These are phyloP conservation scores for Eupleurogrammus muticus DNA, from an alignment of 2,797 vertebrate species.

Conservation along the genomic window DNA sequence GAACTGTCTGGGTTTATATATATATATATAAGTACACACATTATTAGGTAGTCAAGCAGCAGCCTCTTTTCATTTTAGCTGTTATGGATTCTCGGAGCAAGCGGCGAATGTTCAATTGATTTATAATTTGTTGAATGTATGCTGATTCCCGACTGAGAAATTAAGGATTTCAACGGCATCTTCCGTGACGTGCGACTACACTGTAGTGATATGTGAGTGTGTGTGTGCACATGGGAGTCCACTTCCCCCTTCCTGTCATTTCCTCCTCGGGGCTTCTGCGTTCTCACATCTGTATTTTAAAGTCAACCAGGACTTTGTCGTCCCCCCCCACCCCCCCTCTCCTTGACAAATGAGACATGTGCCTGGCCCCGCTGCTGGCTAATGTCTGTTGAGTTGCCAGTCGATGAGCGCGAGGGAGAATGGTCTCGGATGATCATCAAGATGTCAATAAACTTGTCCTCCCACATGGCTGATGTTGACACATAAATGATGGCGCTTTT, in stretches of 20 bases:
- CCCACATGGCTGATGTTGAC: slow-evolving; percentile 82
- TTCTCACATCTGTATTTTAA: slow-evolving; percentile 57
- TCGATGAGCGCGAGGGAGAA: slow-evolving; percentile 73
- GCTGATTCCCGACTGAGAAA: slow-evolving; percentile 55
- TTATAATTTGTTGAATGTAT: slow-evolving; percentile 61
- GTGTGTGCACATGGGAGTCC: background rate
- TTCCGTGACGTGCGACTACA: slow-evolving; percentile 24
- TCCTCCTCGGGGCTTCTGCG: slow-evolving; percentile 27
- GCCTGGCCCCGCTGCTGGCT: slow-evolving; percentile 65
- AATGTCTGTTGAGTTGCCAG: slow-evolving; percentile 78
- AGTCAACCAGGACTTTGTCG: slow-evolving; percentile 42
- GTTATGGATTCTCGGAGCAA: slow-evolving; percentile 57
- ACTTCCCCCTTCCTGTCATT: slow-evolving; percentile 31
- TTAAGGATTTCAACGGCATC: slow-evolving; percentile 34
- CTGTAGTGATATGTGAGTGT: slow-evolving; percentile 16
- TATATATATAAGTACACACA: slow-evolving; percentile 39
- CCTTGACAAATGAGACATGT: slow-evolving; percentile 71
- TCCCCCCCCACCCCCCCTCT: too few species aligned
- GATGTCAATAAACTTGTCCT: slow-evolving; percentile 84
- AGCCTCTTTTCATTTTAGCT: slow-evolving; percentile 28
- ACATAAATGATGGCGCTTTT: slow-evolving; percentile 82
- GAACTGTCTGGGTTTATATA: slow-evolving; percentile 28
- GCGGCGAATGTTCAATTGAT: slow-evolving; percentile 53
- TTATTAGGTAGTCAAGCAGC: slow-evolving; percentile 28
- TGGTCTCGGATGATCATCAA: slow-evolving; percentile 80